Percentiles rank a stretch among this genome's conserved stretches.
Evolutionary conservation across 2,888 invertebrate genomes (phyloP).

Genomic region (Ptychoptera contaminata): DNA sequence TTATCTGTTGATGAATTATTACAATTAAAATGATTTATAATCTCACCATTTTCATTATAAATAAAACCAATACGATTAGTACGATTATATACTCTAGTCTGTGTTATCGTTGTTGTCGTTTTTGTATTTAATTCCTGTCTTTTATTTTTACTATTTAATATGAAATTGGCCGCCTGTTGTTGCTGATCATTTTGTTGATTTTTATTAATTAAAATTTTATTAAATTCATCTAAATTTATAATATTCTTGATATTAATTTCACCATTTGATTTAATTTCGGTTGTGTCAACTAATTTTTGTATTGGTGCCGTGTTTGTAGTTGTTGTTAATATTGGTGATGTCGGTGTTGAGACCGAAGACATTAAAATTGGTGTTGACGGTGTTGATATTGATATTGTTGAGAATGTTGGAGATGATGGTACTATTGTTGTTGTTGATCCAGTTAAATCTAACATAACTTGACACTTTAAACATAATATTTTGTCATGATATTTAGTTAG

Average conservation of each 20-base stretch:
- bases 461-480: too few species aligned
- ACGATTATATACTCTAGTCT: slow-evolving; percentile 16
- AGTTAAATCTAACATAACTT: too few species aligned
- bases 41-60: slow-evolving; percentile 16
- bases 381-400: slow-evolving; percentile 13
- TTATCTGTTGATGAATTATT: not conserved
- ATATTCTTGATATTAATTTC: too few species aligned
- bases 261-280: too few species aligned
- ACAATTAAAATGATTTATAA: slow-evolving; percentile 9
- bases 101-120: slow-evolving; percentile 23
- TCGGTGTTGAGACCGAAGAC: not conserved
- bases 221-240: too few species aligned
- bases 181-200: too few species aligned
- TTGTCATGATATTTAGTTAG: too few species aligned
- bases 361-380: not conserved
- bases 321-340: not conserved
- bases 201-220: too few species aligned
- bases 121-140: not conserved
- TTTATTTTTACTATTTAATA: not conserved
- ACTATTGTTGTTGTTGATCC: slow-evolving; percentile 1
- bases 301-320: not conserved
- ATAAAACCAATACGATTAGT: slow-evolving; percentile 20
- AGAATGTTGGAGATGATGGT: slow-evolving; percentile 11
- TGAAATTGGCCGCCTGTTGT: too few species aligned
- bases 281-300: not conserved